phyloP scores from a whole-genome alignment of 2,113 vertebrate species.

The Cryptoleucopteryx plumbea region DNA sequence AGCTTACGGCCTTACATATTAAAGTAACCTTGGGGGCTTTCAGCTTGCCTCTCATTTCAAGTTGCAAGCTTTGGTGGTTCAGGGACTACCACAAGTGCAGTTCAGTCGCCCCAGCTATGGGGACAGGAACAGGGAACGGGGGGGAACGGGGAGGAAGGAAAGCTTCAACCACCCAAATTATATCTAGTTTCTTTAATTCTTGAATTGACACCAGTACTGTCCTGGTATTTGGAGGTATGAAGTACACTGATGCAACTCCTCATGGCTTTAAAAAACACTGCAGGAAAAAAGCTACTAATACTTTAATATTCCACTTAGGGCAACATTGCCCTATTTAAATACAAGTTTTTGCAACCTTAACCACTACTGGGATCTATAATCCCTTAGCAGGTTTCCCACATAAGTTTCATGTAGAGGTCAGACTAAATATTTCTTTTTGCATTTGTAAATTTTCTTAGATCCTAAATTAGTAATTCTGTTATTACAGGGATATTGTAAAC shows the following conservation, averaged over 20 bases:
- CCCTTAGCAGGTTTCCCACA: background rate
- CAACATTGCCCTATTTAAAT: background rate
- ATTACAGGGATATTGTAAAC: background rate
- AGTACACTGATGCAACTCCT: background rate
- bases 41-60: background rate
- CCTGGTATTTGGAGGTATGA: background rate
- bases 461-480: background rate
- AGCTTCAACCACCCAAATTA: background rate
- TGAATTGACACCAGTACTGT: background rate
- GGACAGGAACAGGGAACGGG: background rate
- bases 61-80: background rate
- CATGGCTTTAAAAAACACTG: background rate
- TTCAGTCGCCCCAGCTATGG: background rate
- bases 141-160: background rate
- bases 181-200: background rate
- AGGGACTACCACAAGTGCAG: background rate
- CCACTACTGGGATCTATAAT: background rate
- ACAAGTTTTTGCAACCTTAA: background rate
- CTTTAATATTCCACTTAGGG: constrained; percentile 1
- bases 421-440: background rate
- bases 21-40: background rate
- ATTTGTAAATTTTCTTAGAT: background rate
- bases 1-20: background rate
- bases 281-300: background rate
- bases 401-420: background rate